Evolutionary conservation across 2,797 vertebrate species (phyloP).

Genomic region (Cygnus olor): DNA sequence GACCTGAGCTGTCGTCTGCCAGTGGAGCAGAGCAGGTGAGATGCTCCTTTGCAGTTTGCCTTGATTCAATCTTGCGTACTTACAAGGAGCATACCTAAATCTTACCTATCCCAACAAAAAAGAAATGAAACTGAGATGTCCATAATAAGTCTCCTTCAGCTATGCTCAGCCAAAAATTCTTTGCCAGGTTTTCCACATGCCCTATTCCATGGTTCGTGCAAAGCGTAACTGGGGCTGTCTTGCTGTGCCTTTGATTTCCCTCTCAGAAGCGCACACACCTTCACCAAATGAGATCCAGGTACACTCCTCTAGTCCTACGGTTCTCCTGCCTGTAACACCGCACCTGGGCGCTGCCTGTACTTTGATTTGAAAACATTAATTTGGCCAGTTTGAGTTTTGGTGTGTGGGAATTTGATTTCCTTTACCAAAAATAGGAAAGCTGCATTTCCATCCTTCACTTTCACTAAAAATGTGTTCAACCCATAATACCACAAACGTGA

Average conservation of each 20-base stretch:
- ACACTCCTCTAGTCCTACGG: not conserved
- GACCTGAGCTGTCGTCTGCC: not conserved
- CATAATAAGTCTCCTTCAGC: not conserved
- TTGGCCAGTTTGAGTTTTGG: not conserved
- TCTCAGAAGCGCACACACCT: not conserved
- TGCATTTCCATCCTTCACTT: not conserved
- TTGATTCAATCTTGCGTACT: not conserved
- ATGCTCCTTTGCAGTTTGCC: not conserved
- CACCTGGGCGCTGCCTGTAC: rapidly evolving
- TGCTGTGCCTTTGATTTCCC: not conserved
- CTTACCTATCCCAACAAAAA: not conserved
- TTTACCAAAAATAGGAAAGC: not conserved
- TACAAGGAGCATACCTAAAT: not conserved
- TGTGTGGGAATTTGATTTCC: not conserved
- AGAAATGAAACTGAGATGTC: not conserved
- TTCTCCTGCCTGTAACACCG: not conserved
- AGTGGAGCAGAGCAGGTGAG: not conserved
- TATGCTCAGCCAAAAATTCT: not conserved
- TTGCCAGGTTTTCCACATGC: rapidly evolving
- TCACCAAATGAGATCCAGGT: not conserved
- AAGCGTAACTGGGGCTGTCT: not conserved
- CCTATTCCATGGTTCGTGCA: not conserved
- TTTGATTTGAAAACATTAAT: not conserved
- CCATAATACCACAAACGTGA: not conserved
- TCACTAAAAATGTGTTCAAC: not conserved